A percentile compares a stretch with the other conserved stretches of the same genome.
phyloP scores from a whole-genome alignment of 37 sponge, comb jelly and placozoan genomes.

The Bolinopsis microptera region DNA sequence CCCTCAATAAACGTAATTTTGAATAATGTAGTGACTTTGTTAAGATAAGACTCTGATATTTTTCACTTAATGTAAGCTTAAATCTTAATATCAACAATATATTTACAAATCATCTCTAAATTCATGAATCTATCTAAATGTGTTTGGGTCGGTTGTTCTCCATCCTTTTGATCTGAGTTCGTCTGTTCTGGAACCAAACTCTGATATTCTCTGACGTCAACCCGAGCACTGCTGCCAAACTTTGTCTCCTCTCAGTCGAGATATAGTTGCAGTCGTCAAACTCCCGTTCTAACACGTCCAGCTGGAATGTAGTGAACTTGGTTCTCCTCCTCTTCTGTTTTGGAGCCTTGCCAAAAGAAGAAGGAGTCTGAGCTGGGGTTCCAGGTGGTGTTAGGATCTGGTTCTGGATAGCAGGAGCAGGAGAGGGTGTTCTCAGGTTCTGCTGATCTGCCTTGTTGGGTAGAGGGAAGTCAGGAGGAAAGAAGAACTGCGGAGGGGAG shows the following conservation, averaged over 20 bases:
- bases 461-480: background rate
- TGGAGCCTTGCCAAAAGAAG: background rate
- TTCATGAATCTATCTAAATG: background rate
- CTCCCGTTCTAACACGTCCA: background rate
- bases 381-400: background rate
- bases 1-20: too few relatives aligned
- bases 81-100: too few relatives aligned
- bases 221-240: background rate
- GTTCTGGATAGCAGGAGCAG: background rate
- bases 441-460: background rate
- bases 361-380: background rate
- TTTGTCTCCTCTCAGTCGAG: background rate
- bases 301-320: background rate
- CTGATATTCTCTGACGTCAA: background rate
- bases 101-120: background rate
- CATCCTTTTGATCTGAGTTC: background rate
- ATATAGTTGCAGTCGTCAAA: background rate
- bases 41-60: too few relatives aligned
- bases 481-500: conserved; percentile 44
- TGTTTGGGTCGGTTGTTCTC: background rate
- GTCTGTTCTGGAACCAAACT: conserved; percentile 48
- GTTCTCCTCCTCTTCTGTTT: background rate
- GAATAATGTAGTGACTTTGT: too few relatives aligned
- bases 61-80: too few relatives aligned
- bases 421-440: background rate